Percentiles rank a stretch among this genome's conserved stretches.
Conservation (phyloP, 2,888 invertebrate species). For the Plagodis dolabraria region DNA sequence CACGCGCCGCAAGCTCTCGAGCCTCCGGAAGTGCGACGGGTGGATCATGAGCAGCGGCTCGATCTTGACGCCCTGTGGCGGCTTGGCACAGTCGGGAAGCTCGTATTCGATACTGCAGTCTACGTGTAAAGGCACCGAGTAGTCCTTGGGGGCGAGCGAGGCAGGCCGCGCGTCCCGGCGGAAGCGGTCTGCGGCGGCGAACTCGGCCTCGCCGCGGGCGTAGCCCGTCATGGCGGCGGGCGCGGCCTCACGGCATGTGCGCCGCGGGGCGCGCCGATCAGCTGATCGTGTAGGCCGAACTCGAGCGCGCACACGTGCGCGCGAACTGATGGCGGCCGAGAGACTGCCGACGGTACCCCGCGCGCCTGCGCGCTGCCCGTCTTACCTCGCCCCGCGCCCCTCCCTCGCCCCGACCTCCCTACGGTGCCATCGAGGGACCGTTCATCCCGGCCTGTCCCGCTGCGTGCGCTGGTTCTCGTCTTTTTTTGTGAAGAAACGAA, state of each 20-base stretch:
- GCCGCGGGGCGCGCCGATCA: conserved; percentile 79
- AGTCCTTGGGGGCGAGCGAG: conserved; percentile 89
- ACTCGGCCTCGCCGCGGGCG: conserved; percentile 79
- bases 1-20: conserved; percentile 92
- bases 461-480: conserved; percentile 38
- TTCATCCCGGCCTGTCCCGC: conserved; percentile 49
- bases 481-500: conserved; percentile 9
- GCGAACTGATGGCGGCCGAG: conserved; percentile 63
- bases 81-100: conserved; percentile 94
- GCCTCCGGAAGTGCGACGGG: conserved; percentile 94
- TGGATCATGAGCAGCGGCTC: conserved; percentile 96
- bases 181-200: conserved; percentile 78
- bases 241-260: conserved; percentile 81
- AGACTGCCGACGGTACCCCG: conserved; percentile 62
- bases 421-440: conserved; percentile 40
- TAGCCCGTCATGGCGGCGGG: conserved; percentile 81
- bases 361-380: conserved; percentile 62
- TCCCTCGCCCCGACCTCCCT: conserved; percentile 41
- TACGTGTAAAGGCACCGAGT: conserved; percentile 94
- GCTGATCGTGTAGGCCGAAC: conserved; percentile 65
- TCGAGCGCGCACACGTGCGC: conserved; percentile 68
- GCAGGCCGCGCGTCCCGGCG: conserved; percentile 77
- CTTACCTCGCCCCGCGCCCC: conserved; percentile 45
- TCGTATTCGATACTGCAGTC: conserved; percentile 97
- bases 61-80: conserved; percentile 92